Evolutionary conservation across 2,888 invertebrate genomes (phyloP).

Genomic region (Elegia similella): DNA sequence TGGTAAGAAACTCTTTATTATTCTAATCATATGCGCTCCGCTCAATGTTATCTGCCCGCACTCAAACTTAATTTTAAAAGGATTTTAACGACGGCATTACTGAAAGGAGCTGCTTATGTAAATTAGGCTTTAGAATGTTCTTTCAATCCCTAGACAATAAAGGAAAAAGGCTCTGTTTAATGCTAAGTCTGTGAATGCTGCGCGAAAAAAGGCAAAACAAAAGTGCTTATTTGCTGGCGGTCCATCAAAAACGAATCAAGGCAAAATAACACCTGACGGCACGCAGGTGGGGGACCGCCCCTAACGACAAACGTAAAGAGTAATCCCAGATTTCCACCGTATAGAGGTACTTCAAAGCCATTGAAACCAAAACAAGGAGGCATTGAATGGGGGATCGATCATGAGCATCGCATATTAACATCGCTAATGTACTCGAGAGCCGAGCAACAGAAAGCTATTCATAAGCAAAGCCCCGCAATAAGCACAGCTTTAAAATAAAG

Average conservation of each 20-base stretch:
- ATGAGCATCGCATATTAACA: slow-evolving; percentile 68
- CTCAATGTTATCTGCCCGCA: slow-evolving; percentile 15
- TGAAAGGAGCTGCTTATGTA: slow-evolving; percentile 12
- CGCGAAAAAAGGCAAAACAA: neutral
- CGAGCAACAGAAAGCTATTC: slow-evolving; percentile 56
- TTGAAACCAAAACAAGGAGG: slow-evolving; percentile 34
- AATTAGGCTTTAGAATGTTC: slow-evolving; percentile 10
- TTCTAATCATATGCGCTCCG: slow-evolving; percentile 15
- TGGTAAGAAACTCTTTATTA: slow-evolving; percentile 18
- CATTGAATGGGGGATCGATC: slow-evolving; percentile 60
- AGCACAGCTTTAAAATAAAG: slow-evolving; percentile 49
- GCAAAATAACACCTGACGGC: slow-evolving; percentile 13
- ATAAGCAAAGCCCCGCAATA: slow-evolving; percentile 50
- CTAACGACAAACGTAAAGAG: slow-evolving; percentile 4
- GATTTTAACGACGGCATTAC: slow-evolving; percentile 11
- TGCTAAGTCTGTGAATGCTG: neutral
- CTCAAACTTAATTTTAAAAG: slow-evolving; percentile 5
- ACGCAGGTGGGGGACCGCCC: slow-evolving; percentile 10
- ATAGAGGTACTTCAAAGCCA: slow-evolving; percentile 29
- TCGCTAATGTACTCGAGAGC: slow-evolving; percentile 65
- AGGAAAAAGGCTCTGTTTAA: neutral
- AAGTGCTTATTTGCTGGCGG: slow-evolving; percentile 7
- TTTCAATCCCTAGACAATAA: slow-evolving; percentile 10
- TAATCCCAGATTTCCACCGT: slow-evolving; percentile 26
- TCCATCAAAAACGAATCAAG: slow-evolving; percentile 17